A percentile compares a stretch with the other conserved stretches of the same genome.
Conservation (phyloP, 2,888 invertebrate species). For the Seira musarum region DNA sequence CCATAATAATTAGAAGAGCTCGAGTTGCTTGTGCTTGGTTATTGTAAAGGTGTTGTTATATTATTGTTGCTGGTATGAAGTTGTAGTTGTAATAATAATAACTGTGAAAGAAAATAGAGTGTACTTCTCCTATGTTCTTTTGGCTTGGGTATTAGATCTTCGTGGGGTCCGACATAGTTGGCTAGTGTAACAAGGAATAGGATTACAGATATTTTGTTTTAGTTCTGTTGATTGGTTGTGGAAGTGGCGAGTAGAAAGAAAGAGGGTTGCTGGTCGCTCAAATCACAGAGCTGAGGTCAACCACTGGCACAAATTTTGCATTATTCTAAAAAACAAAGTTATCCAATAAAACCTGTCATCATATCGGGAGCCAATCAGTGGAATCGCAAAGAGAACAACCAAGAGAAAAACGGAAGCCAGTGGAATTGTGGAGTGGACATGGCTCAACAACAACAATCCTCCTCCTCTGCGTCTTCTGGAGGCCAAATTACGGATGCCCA, state of each 20-base stretch:
- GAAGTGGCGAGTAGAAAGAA: slow-evolving; percentile 39
- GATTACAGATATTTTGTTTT: not conserved
- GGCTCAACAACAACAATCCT: slow-evolving; percentile 49
- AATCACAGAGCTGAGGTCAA: slow-evolving; percentile 63
- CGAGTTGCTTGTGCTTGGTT: no score
- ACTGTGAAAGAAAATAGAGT: no score
- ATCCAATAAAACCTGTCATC: slow-evolving; percentile 57
- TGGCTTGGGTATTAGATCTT: no score
- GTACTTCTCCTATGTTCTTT: no score
- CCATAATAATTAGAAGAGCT: no score
- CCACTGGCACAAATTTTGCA: slow-evolving; percentile 48
- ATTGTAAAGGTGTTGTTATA: no score
- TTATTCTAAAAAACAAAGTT: slow-evolving; percentile 36
- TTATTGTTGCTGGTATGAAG: no score
- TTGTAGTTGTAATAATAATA: no score
- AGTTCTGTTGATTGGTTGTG: slow-evolving; percentile 55
- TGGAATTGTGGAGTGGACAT: slow-evolving; percentile 33
- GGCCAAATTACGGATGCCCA: slow-evolving; percentile 77
- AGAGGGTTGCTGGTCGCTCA: slow-evolving; percentile 53
- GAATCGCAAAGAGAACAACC: slow-evolving; percentile 21
- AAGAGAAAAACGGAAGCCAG: not conserved
- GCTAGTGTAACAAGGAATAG: no score
- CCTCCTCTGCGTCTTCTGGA: slow-evolving; percentile 41
- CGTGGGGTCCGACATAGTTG: no score
- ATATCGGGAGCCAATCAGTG: slow-evolving; percentile 52